A percentile compares a stretch with the other conserved stretches of the same genome.
Conservation (phyloP, 1,140 invertebrate genomes). For the Papilio helenus region DNA sequence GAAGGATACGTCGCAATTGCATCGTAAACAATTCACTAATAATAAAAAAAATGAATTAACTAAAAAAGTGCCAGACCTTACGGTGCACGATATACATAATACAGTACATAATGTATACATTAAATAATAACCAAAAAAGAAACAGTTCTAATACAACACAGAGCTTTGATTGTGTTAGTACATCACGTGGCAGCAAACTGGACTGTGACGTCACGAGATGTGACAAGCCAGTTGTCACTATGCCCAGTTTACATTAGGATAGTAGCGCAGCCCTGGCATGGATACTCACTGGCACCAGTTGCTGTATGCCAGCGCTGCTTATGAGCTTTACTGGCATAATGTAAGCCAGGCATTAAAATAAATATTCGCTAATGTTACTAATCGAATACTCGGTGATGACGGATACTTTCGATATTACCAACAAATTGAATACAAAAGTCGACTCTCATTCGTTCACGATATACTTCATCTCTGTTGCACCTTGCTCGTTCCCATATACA, state of each 20-base stretch:
- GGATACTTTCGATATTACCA: not conserved
- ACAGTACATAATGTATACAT: slow-evolving; percentile 15
- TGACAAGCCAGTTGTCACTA: slow-evolving; percentile 40
- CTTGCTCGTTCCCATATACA: not conserved
- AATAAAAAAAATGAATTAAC: slow-evolving; percentile 34
- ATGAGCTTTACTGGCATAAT: too few relatives aligned
- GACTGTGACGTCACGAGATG: slow-evolving; percentile 3
- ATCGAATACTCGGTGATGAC: not conserved
- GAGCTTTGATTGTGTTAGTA: slow-evolving; percentile 16
- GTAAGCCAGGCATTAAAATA: slow-evolving; percentile 21
- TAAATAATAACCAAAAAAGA: slow-evolving; percentile 31
- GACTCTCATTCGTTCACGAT: not conserved
- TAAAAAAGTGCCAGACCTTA: not conserved
- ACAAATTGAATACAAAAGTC: not conserved
- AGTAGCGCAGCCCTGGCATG: too few relatives aligned
- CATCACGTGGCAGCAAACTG: not conserved
- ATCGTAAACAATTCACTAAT: slow-evolving; percentile 31
- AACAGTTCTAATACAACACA: slow-evolving; percentile 26
- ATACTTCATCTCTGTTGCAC: not conserved
- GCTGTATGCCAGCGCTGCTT: too few relatives aligned
- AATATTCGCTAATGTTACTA: slow-evolving; percentile 47
- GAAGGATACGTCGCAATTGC: slow-evolving; percentile 13
- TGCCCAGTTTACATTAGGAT: too few relatives aligned
- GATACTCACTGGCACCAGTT: too few relatives aligned
- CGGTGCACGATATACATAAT: not conserved